These are phyloP conservation scores for Troides helena DNA, from an alignment of 2,888 invertebrate genomes.

Conservation along the genomic window DNA sequence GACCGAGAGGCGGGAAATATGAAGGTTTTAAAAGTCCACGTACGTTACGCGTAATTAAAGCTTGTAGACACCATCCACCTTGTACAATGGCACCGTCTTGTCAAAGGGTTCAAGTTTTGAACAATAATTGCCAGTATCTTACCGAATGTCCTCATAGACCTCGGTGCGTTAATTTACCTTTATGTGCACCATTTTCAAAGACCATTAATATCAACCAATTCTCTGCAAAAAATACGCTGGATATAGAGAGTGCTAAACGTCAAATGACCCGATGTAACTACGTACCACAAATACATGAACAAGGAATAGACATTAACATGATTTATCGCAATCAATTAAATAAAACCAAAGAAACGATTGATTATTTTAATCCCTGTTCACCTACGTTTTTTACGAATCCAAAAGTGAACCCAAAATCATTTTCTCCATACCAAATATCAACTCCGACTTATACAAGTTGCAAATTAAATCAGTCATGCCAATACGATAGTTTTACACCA, in stretches of 20 bases:
- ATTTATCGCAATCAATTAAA: conserved; percentile 43
- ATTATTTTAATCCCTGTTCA: conserved; percentile 42
- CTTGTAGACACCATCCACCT: conserved; percentile 70
- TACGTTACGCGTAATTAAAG: conserved; percentile 65
- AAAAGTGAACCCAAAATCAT: conserved; percentile 40
- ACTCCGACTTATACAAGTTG: conserved; percentile 40
- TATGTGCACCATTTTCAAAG: conserved; percentile 63
- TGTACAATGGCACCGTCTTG: conserved; percentile 72
- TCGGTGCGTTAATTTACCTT: conserved; percentile 66
- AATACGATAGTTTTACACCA: conserved; percentile 47
- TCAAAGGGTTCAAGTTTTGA: conserved; percentile 60
- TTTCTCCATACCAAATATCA: conserved; percentile 41
- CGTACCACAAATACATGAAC: conserved; percentile 44
- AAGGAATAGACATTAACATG: conserved; percentile 42
- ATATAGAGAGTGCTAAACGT: conserved; percentile 43
- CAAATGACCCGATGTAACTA: conserved; percentile 47
- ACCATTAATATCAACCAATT: conserved; percentile 52
- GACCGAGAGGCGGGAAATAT: conserved; percentile 43
- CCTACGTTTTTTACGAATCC: conserved; percentile 44
- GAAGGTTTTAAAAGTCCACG: conserved; percentile 42
- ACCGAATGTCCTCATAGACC: conserved; percentile 68
- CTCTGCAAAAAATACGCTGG: conserved; percentile 34
- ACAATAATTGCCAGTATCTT: conserved; percentile 65
- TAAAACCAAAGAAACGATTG: conserved; percentile 47
- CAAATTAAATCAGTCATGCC: conserved; percentile 62